These are phyloP conservation scores for Drosophila micromelanica DNA, from an alignment of 1,140 invertebrate species.

Conservation along the genomic window DNA sequence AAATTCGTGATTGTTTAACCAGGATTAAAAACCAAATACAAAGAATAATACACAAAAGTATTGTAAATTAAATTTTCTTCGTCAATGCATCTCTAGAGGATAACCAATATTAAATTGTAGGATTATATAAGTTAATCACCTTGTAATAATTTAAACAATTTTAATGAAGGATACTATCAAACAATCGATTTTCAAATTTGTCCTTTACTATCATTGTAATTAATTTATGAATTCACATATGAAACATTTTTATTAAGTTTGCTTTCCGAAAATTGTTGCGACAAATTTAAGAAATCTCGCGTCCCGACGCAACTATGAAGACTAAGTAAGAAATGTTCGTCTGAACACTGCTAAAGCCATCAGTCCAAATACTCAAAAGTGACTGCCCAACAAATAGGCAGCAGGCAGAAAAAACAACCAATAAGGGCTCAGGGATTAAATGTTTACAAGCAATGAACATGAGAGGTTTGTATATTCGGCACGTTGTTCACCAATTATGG, in stretches of 20 bases:
- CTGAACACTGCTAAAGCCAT: neutral
- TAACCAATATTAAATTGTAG: neutral
- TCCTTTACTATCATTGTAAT: neutral
- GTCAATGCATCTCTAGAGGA: no score
- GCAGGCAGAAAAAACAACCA: slow-evolving; percentile 8
- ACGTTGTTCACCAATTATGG: slow-evolving; percentile 13
- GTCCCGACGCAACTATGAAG: slow-evolving; percentile 46
- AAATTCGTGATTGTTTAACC: no score
- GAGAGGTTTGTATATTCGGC: neutral
- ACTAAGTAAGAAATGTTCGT: slow-evolving; percentile 51
- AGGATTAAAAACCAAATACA: no score
- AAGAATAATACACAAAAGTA: no score
- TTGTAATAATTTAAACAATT: neutral
- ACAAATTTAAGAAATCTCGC: slow-evolving; percentile 33
- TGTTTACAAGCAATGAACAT: neutral
- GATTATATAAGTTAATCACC: neutral
- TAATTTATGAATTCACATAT: neutral
- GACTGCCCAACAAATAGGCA: slow-evolving; percentile 18
- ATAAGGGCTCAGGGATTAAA: slow-evolving; percentile 5
- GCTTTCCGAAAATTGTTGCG: neutral
- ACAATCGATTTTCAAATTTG: neutral
- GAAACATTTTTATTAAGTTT: neutral
- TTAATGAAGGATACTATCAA: neutral
- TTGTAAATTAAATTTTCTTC: no score
- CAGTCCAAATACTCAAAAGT: neutral